Evolutionary conservation across 2,888 invertebrate genomes (phyloP), one percentile per base, ranked within the genome.

Genomic region (Drosophila pseudotakahashii): DNA sequence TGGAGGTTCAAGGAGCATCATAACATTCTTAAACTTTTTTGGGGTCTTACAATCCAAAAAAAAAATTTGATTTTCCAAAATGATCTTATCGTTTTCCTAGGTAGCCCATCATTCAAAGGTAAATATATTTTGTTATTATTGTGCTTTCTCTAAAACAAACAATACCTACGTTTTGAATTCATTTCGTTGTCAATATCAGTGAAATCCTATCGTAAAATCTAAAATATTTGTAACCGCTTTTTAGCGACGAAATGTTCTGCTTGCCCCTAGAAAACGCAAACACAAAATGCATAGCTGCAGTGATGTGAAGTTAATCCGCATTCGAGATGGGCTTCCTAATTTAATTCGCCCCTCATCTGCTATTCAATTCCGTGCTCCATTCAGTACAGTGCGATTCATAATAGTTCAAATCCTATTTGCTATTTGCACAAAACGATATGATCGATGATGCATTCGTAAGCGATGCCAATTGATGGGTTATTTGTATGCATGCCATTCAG

Each of bases 401-500:
- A 47, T 37, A n/a, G 45, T 10, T 39, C 16, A 61, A 62, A 62
- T 62, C 62, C 47, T 14, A 47, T 47, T 47, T 32, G 47, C 45
- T 62, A 41, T 62, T 62, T 47, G 10, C 62, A 62, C 62, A 30
- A 62, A 48, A 48, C 37, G 41, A 7, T 13, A 45, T 55, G 32
- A 44, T 44, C 44, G 44, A 44, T 55, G 48, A 48, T 48, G 41
- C 54, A 42, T 54, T 54, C 42, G 30, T 30, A 48, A 48, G 48
- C 48, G 48, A 48, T 48, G 34, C 39, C 57, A 59, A 59, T 61
- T 44, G 61, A 60, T 60, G 62, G 36, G 34, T 36, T 62, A 62
- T 63, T 42, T 44, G 62, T 51, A 26, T 48, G 45, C 41, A 34
- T 41, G 7, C 32, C 6, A 57, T 47, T 44, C 34, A 32, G 52